Evolutionary conservation across 2,888 invertebrate species (phyloP).

Genomic region (Hirtodrosophila confusa): DNA sequence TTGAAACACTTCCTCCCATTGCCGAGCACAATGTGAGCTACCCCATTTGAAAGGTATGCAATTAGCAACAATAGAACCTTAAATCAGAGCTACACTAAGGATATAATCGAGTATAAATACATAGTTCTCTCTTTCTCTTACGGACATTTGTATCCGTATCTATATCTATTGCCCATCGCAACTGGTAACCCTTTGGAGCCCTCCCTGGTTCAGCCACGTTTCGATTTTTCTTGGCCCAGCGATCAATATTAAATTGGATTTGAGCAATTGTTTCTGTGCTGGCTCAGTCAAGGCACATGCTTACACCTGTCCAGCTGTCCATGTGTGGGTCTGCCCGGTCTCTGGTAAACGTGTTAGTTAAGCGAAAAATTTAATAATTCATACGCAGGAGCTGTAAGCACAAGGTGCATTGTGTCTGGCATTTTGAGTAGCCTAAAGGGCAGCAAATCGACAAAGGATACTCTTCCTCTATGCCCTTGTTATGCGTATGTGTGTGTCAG

Average conservation of each 20-base stretch:
- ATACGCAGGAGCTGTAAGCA: conserved; percentile 30
- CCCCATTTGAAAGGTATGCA: conserved; percentile 2
- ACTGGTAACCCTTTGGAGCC: conserved; percentile 36
- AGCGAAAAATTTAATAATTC: conserved; percentile 64
- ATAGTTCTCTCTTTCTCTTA: background rate
- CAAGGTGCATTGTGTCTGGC: conserved; percentile 25
- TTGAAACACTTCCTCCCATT: conserved; percentile 31
- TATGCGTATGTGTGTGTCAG: no score
- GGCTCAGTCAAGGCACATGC: conserved; percentile 15
- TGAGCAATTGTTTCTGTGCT: conserved; percentile 55
- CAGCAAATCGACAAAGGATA: conserved; percentile 36
- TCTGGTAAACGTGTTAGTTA: conserved; percentile 49
- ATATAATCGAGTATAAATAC: background rate
- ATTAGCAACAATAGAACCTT: background rate
- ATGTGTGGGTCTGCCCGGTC: conserved; percentile 4
- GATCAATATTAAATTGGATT: conserved; percentile 77
- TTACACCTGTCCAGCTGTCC: background rate
- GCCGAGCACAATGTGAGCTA: background rate
- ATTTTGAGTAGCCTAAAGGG: conserved; percentile 36
- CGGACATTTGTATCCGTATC: background rate
- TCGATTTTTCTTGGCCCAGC: conserved; percentile 61
- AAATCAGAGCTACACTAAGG: background rate
- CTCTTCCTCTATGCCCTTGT: background rate
- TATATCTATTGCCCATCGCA: conserved; percentile 10
- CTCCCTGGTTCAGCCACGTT: conserved; percentile 10